Conservation (phyloP, 2,888 invertebrate species). For the Sarcophaga rosellei region DNA sequence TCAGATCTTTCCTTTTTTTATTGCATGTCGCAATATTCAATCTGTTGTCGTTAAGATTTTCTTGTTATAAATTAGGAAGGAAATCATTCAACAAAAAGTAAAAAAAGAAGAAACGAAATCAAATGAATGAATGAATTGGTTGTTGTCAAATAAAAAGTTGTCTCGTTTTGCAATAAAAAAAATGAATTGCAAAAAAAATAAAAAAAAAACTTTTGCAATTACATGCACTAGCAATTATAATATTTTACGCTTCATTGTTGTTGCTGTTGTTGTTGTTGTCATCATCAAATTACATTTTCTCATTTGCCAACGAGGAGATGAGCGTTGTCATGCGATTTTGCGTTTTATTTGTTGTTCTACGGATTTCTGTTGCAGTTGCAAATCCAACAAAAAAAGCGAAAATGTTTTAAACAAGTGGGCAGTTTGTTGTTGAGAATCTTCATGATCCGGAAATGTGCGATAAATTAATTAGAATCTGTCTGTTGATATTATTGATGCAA, state of each 20-base stretch:
- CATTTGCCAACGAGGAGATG: conserved; percentile 49
- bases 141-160: conserved; percentile 53
- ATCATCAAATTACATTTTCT: conserved; percentile 60
- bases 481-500: conserved; percentile 52
- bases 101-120: not conserved
- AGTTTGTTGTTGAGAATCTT: conserved; percentile 55
- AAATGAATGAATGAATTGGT: conserved; percentile 54
- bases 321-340: conserved; percentile 54
- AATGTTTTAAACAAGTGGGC: conserved; percentile 59
- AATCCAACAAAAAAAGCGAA: conserved; percentile 33
- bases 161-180: conserved; percentile 38
- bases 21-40: conserved; percentile 42
- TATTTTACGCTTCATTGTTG: conserved; percentile 13
- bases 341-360: not conserved
- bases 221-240: conserved; percentile 59
- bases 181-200: not conserved
- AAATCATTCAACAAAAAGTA: conserved; percentile 43
- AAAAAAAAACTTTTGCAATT: conserved; percentile 40
- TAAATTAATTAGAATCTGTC: conserved; percentile 60
- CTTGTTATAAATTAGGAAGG: conserved; percentile 65
- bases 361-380: conserved; percentile 7
- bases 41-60: conserved; percentile 57
- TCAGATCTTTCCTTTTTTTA: conserved; percentile 10
- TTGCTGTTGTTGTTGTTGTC: conserved; percentile 22
- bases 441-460: conserved; percentile 67